Conservation (phyloP, 2,888 invertebrate species). For the Chloromyia formosa region DNA sequence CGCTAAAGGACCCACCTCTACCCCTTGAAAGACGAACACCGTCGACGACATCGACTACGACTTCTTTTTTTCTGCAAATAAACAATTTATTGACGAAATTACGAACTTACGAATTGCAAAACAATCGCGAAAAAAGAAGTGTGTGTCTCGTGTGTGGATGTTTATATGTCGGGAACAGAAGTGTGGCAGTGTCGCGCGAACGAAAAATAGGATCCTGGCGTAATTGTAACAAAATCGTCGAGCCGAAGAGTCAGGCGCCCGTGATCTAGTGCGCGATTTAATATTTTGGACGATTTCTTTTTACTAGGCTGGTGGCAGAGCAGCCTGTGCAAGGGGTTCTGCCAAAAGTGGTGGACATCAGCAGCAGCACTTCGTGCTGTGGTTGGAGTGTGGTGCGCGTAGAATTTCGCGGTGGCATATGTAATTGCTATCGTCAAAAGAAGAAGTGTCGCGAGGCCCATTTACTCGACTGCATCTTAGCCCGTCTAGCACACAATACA, state of each 20-base stretch:
- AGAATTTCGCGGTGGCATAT: conserved; percentile 1
- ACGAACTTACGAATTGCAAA: not conserved
- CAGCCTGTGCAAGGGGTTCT: not conserved
- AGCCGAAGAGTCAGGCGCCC: no score
- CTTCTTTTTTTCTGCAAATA: not conserved
- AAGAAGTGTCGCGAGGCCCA: not conserved
- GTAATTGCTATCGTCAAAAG: no score
- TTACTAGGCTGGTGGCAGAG: no score
- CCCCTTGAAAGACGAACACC: no score
- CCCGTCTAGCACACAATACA: not conserved
- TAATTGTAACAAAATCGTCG: not conserved
- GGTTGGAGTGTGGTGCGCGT: not conserved
- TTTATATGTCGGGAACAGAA: not conserved
- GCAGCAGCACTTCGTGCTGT: not conserved
- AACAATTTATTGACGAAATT: conserved; percentile 30
- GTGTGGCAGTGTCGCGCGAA: not conserved
- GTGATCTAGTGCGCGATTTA: no score
- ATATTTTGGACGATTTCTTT: no score
- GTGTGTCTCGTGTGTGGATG: not conserved
- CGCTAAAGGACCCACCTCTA: not conserved
- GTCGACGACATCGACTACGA: not conserved
- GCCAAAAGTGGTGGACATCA: not conserved
- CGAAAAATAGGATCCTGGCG: not conserved
- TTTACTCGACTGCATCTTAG: conserved; percentile 5
- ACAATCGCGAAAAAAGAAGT: not conserved